Evolutionary conservation across 2,113 vertebrate genomes (phyloP).

Genomic region (Lipophrys pholis): DNA sequence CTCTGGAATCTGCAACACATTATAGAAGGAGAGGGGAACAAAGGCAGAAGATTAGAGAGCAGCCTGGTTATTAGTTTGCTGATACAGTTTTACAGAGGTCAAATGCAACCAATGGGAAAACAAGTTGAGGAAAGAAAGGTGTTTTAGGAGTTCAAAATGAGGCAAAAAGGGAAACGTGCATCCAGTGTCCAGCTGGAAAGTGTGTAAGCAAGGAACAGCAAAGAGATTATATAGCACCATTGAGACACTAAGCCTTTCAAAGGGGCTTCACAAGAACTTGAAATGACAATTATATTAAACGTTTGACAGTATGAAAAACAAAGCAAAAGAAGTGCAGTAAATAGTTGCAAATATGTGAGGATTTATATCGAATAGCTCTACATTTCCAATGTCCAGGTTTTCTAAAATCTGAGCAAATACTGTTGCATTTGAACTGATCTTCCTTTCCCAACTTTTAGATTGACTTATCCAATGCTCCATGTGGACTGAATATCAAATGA

Average conservation of each 20-base stretch:
- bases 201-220: no score
- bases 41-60: constrained; percentile 74
- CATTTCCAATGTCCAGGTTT: constrained; percentile 12
- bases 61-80: constrained; percentile 77
- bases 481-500: constrained; percentile 43
- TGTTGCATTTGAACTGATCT: constrained; percentile 20
- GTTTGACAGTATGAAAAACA: no score
- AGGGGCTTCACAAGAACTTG: no score
- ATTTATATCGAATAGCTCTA: not conserved
- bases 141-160: constrained; percentile 35
- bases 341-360: not conserved
- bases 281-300: no score
- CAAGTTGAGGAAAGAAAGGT: constrained; percentile 49
- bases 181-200: not conserved
- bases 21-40: constrained; percentile 76
- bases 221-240: no score
- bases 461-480: constrained; percentile 13
- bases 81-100: constrained; percentile 81
- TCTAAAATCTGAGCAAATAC: constrained; percentile 4
- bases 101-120: constrained; percentile 77
- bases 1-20: constrained; percentile 87
- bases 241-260: no score
- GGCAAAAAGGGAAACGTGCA: not conserved
- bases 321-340: not conserved
- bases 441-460: constrained; percentile 7